Conservation (phyloP, 2,888 invertebrate species). For the Brachypalpus laphriformis region DNA sequence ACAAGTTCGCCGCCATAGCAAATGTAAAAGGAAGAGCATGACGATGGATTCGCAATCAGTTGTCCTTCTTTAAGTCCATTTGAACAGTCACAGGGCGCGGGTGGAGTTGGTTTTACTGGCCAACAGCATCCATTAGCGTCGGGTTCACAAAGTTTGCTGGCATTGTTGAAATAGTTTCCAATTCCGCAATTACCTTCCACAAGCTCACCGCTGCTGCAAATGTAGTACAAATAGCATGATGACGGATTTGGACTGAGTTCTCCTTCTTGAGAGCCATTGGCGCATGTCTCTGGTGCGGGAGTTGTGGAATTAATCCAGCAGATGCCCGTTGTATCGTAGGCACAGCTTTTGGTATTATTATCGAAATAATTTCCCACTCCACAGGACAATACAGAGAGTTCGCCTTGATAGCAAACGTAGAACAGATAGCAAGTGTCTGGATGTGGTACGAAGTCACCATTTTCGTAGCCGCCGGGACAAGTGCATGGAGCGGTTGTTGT, state of each 20-base stretch:
- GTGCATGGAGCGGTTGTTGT: not conserved
- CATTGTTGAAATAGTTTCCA: slow-evolving; percentile 73
- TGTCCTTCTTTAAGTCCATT: slow-evolving; percentile 60
- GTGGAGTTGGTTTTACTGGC: not conserved
- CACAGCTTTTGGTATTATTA: not conserved
- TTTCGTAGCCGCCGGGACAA: slow-evolving; percentile 34
- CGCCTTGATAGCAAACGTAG: slow-evolving; percentile 51
- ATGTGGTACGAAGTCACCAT: slow-evolving; percentile 75
- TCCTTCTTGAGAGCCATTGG: slow-evolving; percentile 25
- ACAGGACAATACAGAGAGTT: slow-evolving; percentile 26
- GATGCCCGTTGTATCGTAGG: not conserved
- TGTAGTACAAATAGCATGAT: slow-evolving; percentile 8
- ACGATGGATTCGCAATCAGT: not conserved
- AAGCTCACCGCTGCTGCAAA: slow-evolving; percentile 62
- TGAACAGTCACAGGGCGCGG: slow-evolving; percentile 70
- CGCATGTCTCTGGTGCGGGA: not conserved
- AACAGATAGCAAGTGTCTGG: slow-evolving; percentile 65
- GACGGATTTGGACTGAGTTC: slow-evolving; percentile 2
- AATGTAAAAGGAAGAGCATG: slow-evolving; percentile 10
- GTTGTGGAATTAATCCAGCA: slow-evolving; percentile 50
- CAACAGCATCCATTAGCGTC: slow-evolving; percentile 48
- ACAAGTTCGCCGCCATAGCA: slow-evolving; percentile 68
- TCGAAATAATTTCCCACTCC: slow-evolving; percentile 51
- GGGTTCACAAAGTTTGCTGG: slow-evolving; percentile 49
- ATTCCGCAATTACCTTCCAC: slow-evolving; percentile 73